Evolutionary conservation across 2,888 invertebrate species (phyloP).

Genomic region (Caenorhabditis sp.): DNA sequence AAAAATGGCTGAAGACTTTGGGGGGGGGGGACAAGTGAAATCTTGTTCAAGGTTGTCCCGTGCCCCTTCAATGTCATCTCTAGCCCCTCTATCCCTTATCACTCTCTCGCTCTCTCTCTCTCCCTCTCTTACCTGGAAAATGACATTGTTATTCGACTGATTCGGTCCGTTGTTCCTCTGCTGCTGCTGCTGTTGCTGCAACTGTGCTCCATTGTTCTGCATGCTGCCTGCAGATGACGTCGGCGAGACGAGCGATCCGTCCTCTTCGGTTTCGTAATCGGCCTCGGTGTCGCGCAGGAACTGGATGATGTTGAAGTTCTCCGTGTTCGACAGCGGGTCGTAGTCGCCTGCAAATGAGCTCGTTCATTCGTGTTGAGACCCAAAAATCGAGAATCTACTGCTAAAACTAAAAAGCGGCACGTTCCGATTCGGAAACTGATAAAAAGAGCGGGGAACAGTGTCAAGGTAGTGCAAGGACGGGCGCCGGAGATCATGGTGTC

Average conservation of each 20-base stretch:
- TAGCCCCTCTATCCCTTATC: slow-evolving; percentile 26
- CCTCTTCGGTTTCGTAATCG: slow-evolving; percentile 50
- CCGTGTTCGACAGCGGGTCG: slow-evolving; percentile 41
- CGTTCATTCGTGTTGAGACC: background rate
- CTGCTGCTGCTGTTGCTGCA: slow-evolving; percentile 10
- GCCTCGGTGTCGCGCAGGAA: slow-evolving; percentile 45
- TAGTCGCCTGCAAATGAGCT: slow-evolving; percentile 31
- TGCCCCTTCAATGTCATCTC: slow-evolving; percentile 12
- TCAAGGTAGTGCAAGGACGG: too few species aligned
- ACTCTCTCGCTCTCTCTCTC: slow-evolving; percentile 7
- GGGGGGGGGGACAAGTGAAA: slow-evolving; percentile 22
- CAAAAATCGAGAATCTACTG: too few species aligned
- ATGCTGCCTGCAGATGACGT: slow-evolving; percentile 57
- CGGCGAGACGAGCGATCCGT: slow-evolving; percentile 56
- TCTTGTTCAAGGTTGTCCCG: slow-evolving; percentile 43
- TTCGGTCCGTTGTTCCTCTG: slow-evolving; percentile 9
- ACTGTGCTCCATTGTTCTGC: slow-evolving; percentile 21
- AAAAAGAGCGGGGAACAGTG: too few species aligned
- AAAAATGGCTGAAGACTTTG: background rate
- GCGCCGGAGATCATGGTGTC: too few species aligned
- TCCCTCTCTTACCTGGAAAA: slow-evolving; percentile 19
- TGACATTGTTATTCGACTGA: slow-evolving; percentile 19
- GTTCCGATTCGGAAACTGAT: too few species aligned
- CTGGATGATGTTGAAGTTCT: slow-evolving; percentile 62
- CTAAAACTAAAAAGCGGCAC: too few species aligned